A percentile compares a stretch with the other conserved stretches of the same genome.
Conservation (phyloP, 2,888 invertebrate species). For the Ashinkailepas kermadecensis region DNA sequence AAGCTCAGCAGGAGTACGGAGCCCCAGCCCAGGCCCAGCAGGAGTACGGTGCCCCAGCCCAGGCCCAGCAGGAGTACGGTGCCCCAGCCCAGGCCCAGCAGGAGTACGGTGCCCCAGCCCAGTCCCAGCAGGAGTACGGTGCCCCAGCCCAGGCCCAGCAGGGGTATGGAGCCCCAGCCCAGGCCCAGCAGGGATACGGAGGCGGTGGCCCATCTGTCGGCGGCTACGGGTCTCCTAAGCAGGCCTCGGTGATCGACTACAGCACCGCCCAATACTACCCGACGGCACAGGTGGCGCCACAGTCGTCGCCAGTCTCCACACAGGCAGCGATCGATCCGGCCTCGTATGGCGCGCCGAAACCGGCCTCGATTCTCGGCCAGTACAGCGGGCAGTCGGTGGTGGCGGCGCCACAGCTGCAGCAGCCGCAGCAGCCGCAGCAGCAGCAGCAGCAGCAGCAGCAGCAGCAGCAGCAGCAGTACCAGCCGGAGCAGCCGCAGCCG, state of each 20-base stretch:
- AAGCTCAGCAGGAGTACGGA: neutral
- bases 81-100: conserved; percentile 3
- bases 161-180: neutral
- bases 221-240: conserved; percentile 15
- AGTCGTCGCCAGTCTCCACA: neutral
- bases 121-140: neutral
- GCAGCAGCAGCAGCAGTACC: neutral
- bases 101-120: neutral
- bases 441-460: neutral
- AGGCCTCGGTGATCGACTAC: conserved; percentile 15
- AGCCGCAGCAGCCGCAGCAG: neutral
- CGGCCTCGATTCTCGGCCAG: conserved; percentile 2
- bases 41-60: neutral
- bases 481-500: neutral
- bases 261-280: neutral
- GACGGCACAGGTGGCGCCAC: conserved; percentile 7
- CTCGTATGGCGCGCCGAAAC: neutral
- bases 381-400: neutral
- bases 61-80: neutral
- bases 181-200: neutral
- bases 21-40: conserved; percentile 3
- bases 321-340: neutral
- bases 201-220: neutral
- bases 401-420: neutral
- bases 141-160: conserved; percentile 9